A percentile compares a stretch with the other conserved stretches of the same genome.
Conservation (phyloP, 2,113 vertebrate species). For the Cepphus grylle region DNA sequence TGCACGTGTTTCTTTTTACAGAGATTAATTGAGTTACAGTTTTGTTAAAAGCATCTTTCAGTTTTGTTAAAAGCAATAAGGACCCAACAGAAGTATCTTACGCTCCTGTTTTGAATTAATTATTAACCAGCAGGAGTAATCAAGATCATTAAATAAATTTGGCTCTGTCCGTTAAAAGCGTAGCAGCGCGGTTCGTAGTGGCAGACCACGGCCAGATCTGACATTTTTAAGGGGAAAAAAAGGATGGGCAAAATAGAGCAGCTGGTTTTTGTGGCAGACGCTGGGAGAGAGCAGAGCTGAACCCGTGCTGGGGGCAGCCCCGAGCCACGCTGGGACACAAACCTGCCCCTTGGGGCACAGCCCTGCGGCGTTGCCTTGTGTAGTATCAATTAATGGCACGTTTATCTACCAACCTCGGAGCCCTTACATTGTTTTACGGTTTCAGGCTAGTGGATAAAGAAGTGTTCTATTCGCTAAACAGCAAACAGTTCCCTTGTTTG, state of each 20-base stretch:
- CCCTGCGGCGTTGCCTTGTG: accelerated
- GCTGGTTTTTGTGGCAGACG: background rate
- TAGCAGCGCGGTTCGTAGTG: background rate
- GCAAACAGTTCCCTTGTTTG: accelerated
- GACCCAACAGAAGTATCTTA: background rate
- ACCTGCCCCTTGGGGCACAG: background rate
- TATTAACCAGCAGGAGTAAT: slow-evolving; percentile 14
- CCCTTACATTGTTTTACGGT: background rate
- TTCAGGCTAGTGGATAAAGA: background rate
- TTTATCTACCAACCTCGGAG: background rate
- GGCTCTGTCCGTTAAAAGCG: background rate
- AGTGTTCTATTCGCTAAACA: accelerated
- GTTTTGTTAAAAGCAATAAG: slow-evolving; percentile 3
- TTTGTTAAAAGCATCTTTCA: slow-evolving; percentile 7
- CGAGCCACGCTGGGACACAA: background rate
- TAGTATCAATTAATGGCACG: background rate
- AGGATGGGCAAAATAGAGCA: background rate
- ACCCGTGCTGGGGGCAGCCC: background rate
- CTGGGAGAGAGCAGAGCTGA: background rate
- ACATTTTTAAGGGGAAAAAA: background rate
- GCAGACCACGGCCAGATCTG: background rate
- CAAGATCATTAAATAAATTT: background rate
- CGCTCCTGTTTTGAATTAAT: background rate
- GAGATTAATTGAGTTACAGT: background rate
- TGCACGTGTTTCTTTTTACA: background rate